A percentile compares a stretch with the other conserved stretches of the same genome.
Conservation (phyloP, 92 coral and sea anemone genomes). For the Parazoanthus atlanticus region DNA sequence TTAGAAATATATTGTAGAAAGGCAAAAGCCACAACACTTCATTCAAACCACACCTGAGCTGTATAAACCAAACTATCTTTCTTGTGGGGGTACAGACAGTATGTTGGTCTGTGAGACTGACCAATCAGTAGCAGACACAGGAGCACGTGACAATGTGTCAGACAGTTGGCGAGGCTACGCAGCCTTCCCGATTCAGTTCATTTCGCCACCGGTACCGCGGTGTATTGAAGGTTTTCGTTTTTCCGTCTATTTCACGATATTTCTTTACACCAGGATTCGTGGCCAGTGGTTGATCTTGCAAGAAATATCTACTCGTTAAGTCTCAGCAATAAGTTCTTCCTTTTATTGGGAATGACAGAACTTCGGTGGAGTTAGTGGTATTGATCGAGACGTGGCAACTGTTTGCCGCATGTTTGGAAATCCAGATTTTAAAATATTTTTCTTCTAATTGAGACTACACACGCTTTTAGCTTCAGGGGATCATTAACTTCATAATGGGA, state of each 20-base stretch:
- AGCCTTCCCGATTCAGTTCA: constrained; percentile 21
- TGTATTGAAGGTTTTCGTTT: background rate
- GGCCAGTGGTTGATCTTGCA: background rate
- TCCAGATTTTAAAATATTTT: background rate
- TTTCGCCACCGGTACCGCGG: background rate
- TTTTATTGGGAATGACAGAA: background rate
- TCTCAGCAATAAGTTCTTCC: background rate
- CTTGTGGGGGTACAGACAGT: no score
- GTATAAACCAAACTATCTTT: no score
- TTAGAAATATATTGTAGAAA: no score
- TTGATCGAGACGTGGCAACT: constrained; percentile 34
- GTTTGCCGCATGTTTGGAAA: constrained; percentile 39
- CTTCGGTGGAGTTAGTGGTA: constrained; percentile 1
- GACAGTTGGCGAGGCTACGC: constrained; percentile 32
- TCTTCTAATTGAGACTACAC: background rate
- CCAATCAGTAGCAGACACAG: background rate
- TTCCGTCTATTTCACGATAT: background rate
- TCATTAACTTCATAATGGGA: constrained; percentile 63
- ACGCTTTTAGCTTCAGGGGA: constrained; percentile 3
- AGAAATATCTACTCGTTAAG: background rate
- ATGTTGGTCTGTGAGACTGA: background rate
- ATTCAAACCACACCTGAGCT: no score
- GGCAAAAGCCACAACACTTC: no score
- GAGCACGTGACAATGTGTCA: background rate
- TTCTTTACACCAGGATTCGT: background rate